phyloP scores from a whole-genome alignment of 2,113 vertebrate genomes.

The Passer montanus region DNA sequence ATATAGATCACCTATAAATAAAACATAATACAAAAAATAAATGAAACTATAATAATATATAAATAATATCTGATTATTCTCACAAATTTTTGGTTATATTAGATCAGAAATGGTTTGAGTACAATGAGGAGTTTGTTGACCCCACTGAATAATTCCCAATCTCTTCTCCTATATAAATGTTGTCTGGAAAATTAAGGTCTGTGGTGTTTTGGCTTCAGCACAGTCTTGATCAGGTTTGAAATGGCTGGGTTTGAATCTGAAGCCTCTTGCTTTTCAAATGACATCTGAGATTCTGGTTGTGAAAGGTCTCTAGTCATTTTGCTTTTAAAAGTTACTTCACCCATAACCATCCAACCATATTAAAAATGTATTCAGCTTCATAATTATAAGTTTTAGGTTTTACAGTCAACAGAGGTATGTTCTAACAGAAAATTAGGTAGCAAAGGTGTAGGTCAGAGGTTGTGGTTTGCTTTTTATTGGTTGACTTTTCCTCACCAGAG shows the following conservation, averaged over 20 bases:
- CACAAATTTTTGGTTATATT: not conserved
- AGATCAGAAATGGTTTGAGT: not conserved
- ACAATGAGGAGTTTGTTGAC: not conserved
- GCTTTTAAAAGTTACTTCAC: not conserved
- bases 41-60: not conserved
- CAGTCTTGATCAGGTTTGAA: not conserved
- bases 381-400: not conserved
- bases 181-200: not conserved
- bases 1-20: not conserved
- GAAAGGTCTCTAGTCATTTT: not conserved
- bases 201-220: not conserved
- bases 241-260: not conserved
- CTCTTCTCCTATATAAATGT: not conserved
- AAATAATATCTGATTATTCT: not conserved
- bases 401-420: not conserved
- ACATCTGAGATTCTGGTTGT: not conserved
- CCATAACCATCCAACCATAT: not conserved
- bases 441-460: constrained; percentile 6
- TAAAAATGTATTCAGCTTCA: not conserved
- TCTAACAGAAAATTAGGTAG: not conserved
- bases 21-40: not conserved
- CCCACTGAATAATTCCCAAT: not conserved
- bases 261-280: not conserved
- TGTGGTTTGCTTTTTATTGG: not conserved
- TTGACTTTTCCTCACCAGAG: not conserved